Conservation (phyloP, 1,140 invertebrate species). For the Hyles vespertilio region DNA sequence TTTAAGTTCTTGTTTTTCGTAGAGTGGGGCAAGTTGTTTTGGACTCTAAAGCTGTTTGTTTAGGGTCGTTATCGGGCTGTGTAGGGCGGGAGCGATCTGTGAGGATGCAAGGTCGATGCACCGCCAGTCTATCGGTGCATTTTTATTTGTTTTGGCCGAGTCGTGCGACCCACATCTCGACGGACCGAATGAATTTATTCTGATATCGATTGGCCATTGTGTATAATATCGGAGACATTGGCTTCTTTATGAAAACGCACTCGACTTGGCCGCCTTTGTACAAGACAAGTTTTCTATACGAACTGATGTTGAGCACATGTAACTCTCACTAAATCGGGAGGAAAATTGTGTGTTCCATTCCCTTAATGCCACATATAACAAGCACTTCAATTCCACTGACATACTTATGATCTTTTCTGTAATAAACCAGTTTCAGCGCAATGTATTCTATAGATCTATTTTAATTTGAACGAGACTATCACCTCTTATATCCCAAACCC, state of each 20-base stretch:
- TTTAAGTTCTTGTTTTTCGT: slow-evolving; percentile 20
- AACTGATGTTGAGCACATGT: too few species aligned
- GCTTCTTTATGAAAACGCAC: slow-evolving; percentile 17
- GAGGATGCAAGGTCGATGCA: slow-evolving; percentile 69
- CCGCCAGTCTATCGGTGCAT: slow-evolving; percentile 61
- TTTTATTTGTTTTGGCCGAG: slow-evolving; percentile 72
- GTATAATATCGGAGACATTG: slow-evolving; percentile 53
- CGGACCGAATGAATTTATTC: slow-evolving; percentile 70
- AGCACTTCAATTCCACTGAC: too few species aligned
- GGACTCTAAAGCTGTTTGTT: slow-evolving; percentile 29
- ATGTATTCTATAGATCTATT: too few species aligned
- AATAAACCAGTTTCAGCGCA: too few species aligned
- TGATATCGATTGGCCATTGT: slow-evolving; percentile 67
- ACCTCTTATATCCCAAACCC: too few species aligned
- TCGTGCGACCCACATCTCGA: slow-evolving; percentile 67
- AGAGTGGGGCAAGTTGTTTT: slow-evolving; percentile 28
- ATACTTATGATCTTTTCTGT: too few species aligned
- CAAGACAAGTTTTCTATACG: too few species aligned
- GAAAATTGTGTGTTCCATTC: too few species aligned
- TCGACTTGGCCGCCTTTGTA: too few species aligned
- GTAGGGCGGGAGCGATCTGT: slow-evolving; percentile 11
- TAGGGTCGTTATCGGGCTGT: slow-evolving; percentile 34
- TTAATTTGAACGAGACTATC: too few species aligned
- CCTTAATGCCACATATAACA: too few species aligned
- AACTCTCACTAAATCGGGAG: too few species aligned